Conservation (phyloP, 2,113 vertebrate genomes). For the Daboia siamensis region DNA sequence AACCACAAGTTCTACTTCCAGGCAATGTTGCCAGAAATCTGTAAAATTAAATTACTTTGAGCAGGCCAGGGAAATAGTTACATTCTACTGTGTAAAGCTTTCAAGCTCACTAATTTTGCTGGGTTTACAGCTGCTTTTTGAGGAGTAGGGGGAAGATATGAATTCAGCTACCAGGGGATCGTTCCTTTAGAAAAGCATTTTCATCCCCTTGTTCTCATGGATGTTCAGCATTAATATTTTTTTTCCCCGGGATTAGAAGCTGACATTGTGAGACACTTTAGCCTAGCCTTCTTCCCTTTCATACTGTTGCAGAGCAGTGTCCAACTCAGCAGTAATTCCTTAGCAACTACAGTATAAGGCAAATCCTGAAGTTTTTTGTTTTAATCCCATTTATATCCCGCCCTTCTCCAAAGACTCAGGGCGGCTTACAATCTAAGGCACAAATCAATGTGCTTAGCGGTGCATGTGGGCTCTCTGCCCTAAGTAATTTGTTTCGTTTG, state of each 20-base stretch:
- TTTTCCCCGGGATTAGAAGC: not conserved
- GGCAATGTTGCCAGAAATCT: not conserved
- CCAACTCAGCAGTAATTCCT: not conserved
- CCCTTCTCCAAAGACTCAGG: too few relatives aligned
- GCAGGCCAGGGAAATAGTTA: not conserved
- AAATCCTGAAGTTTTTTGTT: not conserved
- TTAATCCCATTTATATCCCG: too few relatives aligned
- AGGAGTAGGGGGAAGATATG: not conserved
- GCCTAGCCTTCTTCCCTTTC: not conserved
- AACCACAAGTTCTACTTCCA: not conserved
- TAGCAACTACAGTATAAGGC: not conserved
- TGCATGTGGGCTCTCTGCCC: not conserved
- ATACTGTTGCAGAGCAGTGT: not conserved
- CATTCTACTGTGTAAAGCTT: not conserved
- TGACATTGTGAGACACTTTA: not conserved
- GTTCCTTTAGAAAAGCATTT: not conserved
- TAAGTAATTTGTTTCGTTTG: not conserved
- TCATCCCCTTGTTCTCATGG: not conserved
- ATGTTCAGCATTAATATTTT: not conserved
- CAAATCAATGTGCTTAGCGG: too few relatives aligned
- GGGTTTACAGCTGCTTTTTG: not conserved
- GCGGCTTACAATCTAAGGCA: too few relatives aligned
- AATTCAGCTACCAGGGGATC: not conserved
- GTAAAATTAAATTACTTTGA: not conserved
- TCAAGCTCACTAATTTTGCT: not conserved